These are phyloP conservation scores for Spatulosminthurus flaviceps DNA, from an alignment of 2,888 invertebrate species.

Conservation along the genomic window DNA sequence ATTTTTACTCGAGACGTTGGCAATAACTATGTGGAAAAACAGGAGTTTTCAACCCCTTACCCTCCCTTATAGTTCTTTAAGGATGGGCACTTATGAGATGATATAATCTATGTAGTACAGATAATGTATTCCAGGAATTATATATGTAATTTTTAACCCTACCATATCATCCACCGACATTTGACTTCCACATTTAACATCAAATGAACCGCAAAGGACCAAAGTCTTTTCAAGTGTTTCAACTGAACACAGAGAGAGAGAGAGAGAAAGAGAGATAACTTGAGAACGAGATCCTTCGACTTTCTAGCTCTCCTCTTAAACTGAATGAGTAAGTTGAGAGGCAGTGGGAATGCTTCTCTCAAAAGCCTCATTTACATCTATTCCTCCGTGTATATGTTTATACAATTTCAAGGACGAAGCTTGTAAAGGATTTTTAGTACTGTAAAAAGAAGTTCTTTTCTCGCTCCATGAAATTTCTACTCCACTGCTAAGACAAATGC, in stretches of 20 bases:
- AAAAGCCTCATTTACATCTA: neutral
- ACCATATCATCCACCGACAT: neutral
- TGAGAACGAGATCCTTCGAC: too few species aligned
- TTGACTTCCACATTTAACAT: neutral
- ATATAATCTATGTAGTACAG: too few species aligned
- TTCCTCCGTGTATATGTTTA: neutral
- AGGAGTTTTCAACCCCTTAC: neutral
- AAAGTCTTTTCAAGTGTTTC: neutral
- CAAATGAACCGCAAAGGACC: constrained; percentile 13
- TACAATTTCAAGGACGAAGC: too few species aligned
- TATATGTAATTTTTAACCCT: neutral
- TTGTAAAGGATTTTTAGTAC: too few species aligned
- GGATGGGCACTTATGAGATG: too few species aligned
- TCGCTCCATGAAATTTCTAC: too few species aligned
- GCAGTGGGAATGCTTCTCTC: neutral
- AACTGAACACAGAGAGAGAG: neutral
- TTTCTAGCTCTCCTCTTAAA: too few species aligned
- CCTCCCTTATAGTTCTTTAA: too few species aligned
- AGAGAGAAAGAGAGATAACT: too few species aligned
- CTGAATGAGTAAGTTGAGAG: too few species aligned
- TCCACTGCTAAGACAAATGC: too few species aligned
- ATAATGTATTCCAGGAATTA: neutral
- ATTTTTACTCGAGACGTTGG: neutral
- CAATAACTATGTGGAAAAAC: neutral
- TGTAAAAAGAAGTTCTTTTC: too few species aligned